Base-by-base conservation (phyloP, 1,140 invertebrate genomes). In the Brachionus paranguensis region DNA sequence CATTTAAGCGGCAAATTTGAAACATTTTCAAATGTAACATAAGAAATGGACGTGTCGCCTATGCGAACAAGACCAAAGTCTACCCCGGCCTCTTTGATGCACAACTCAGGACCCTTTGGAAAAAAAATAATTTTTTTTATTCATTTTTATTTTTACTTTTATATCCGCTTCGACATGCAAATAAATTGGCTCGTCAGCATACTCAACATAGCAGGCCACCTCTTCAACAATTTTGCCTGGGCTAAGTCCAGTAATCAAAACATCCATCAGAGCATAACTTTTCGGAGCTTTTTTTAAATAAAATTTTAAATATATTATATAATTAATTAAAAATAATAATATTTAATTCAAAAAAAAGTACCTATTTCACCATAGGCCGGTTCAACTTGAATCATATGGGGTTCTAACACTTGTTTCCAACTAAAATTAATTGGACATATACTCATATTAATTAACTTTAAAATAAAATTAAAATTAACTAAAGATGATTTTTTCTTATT, bases 321-420 rank as follows among this genome's bases (percentile, higher is more conserved):
- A n/a, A n/a, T 29, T 29, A 29, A 33, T 33, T 33, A 14, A 86
- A 87, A 85, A 87, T 33, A 14, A 86, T 86, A 85, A 87, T 88
- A 0, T 86, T 86, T 64, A 88, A 87, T 76, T 76, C 6, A 24
- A 47, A 0, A 33, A 53, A 37, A 37, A 37, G 84, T 86, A 89
- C 89, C 88, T 29, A 89, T 85, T 86, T 89, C 88, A 72, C 89
- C 89, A 86, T 87, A 86, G n/a, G 88, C 86, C 78, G 89, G 89
- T 55, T 88, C 88, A 27, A 90, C 87, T 85, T 89, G 87, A 20
- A 89, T 47, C 20, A 89, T 87, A 45, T 87, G 85, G 37, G 85
- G 86, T 2, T 87, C 86, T 50, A 85, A 84, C 2, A 78, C 24
- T 79, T 87, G 85, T 55, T 89, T 86, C 88, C 88, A 90, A 68